Base-by-base conservation (phyloP, 2,797 vertebrate genomes). In the Rhinichthys osculus region DNA sequence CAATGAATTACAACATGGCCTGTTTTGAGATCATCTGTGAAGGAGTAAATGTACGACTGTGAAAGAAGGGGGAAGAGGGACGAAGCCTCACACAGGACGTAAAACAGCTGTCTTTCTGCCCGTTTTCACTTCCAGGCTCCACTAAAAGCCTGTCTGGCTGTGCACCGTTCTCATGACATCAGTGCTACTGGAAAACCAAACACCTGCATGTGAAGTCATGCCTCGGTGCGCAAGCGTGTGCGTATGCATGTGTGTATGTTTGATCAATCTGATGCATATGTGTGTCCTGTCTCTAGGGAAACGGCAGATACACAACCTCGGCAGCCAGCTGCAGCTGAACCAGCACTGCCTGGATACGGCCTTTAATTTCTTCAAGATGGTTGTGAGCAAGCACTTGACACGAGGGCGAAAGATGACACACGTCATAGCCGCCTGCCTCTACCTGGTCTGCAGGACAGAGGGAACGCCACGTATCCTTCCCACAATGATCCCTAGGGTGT, bases 311-410 rank as follows among this genome's bases (percentile, higher is more conserved):
- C 97, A 98, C 90, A 96, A 98, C 91, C 94, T 99, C 91, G 98
- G 98, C 88, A 98, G 96, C 89, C 98, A 99, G 91, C 93, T 99
- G 85, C 98, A 99, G 89, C 93, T 99, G 81, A 99, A 99, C 93
- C 98, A 99, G 77, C 98, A 99, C 86, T 99, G 98, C 81, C 92
- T 99, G 89, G 98, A 99, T 92, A 99, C 98, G 0, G 98, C 98
- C 87, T 99, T 99, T 93, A 99, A 99, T 93, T 99, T 99, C 94
- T 99, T 99, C 94, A 99, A 99, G 96, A 98, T 99, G 97, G 98
- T 98, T 0, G 97, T 99, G 90, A 98, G 97, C 94, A 98, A 98
- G 87, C 97, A 97, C 71, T 93, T 99, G 66, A 99, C 98, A 0
- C 95, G 98, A 0, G 98, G 98, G 3, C 96, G 98, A 14, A 98